Conservation (phyloP, 2,888 invertebrate species). For the Octodonta nipae region DNA sequence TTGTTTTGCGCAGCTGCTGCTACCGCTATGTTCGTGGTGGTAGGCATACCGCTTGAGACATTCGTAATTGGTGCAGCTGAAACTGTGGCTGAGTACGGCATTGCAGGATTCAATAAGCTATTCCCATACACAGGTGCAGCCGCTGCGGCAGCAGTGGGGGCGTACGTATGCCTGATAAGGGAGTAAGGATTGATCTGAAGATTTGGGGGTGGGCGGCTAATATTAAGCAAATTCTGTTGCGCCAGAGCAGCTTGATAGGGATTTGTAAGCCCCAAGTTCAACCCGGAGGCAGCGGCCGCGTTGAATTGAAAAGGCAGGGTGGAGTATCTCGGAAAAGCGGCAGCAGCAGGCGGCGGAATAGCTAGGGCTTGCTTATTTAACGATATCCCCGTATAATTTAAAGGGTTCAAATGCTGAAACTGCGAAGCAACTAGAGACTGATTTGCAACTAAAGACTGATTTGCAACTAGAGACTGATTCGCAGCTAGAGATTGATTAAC, state of each 20-base stretch:
- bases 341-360: slow-evolving; percentile 34
- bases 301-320: slow-evolving; percentile 25
- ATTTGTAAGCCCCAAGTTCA: slow-evolving; percentile 25
- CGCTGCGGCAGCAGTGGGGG: slow-evolving; percentile 3
- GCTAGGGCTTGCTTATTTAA: slow-evolving; percentile 48
- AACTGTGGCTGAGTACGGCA: slow-evolving; percentile 36
- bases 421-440: slow-evolving; percentile 10
- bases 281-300: slow-evolving; percentile 25
- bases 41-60: slow-evolving; percentile 22
- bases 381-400: slow-evolving; percentile 57
- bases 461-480: slow-evolving; percentile 33
- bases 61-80: slow-evolving; percentile 29
- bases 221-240: slow-evolving; percentile 26
- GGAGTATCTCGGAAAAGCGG: slow-evolving; percentile 31
- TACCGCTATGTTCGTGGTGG: slow-evolving; percentile 21
- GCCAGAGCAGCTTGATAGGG: slow-evolving; percentile 32
- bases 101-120: slow-evolving; percentile 26
- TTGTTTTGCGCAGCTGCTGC: slow-evolving; percentile 37
- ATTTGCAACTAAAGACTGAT: too few relatives aligned
- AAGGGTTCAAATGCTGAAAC: slow-evolving; percentile 40
- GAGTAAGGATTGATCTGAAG: slow-evolving; percentile 38
- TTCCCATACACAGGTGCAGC: slow-evolving; percentile 14
- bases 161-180: too few relatives aligned
- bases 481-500: slow-evolving; percentile 23
- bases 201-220: slow-evolving; percentile 25